Percentiles rank a stretch among this genome's conserved stretches.
Conservation (phyloP, 2,888 invertebrate species). For the Choristoneura rosaceana region DNA sequence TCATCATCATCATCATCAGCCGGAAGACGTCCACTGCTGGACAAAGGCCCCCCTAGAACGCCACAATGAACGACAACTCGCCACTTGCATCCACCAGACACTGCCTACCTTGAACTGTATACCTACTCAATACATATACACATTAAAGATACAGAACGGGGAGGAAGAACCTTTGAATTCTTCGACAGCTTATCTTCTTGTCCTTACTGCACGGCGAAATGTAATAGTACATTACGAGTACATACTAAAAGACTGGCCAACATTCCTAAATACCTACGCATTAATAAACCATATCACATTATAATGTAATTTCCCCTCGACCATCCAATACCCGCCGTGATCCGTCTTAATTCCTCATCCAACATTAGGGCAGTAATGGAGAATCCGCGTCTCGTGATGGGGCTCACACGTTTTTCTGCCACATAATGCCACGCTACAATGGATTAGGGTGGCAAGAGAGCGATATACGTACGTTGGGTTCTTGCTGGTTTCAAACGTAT, state of each 20-base stretch:
- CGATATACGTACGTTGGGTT: constrained; percentile 14
- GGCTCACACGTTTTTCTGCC: constrained; percentile 46
- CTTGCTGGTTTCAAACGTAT: not conserved
- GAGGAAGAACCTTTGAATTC: too few species aligned
- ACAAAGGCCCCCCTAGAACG: too few species aligned
- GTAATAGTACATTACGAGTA: not conserved
- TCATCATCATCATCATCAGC: too few species aligned
- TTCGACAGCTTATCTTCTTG: too few species aligned
- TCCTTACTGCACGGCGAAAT: too few species aligned
- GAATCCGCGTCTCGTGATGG: constrained; percentile 33
- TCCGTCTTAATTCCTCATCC: constrained; percentile 40
- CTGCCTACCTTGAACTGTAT: too few species aligned
- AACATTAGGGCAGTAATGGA: constrained; percentile 34
- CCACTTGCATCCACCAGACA: too few species aligned
- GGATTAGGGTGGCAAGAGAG: constrained; percentile 31
- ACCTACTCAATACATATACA: too few species aligned
- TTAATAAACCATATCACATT: constrained; percentile 11
- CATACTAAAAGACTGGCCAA: not conserved
- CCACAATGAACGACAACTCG: too few species aligned
- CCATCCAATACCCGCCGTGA: constrained; percentile 26
- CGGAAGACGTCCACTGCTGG: too few species aligned
- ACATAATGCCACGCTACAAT: constrained; percentile 40
- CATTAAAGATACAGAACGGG: too few species aligned
- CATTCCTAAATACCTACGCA: not conserved
- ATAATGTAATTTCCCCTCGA: constrained; percentile 19